Base-by-base conservation (phyloP, 2,888 invertebrate genomes). In the Onchidella celtica region DNA sequence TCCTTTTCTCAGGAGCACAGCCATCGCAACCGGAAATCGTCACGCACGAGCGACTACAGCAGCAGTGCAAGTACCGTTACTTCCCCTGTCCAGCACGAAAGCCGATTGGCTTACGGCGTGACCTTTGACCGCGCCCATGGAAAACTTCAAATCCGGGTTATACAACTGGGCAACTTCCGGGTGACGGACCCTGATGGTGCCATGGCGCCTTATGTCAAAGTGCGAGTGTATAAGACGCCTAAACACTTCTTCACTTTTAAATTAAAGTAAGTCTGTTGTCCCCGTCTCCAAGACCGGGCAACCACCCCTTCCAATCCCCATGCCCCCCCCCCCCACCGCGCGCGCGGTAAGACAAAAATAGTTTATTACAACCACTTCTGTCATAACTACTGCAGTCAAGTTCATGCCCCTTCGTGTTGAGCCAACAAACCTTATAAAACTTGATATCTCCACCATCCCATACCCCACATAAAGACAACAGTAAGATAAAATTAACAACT, bases 181-280 rank as follows among this genome's bases (percentile, higher is more conserved):
- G 66, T 87, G 2, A 79, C 85, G 3, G 87, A 88, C 3, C 85
- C 83, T 4, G 76, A 83, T 0, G 83, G 85, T 17, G 82, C 87
- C 17, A 86, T 87, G 61, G 87, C 89, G 6, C 89, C 89, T 0
- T 91, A 91, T 81, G 81, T 90, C n/a, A 88, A 88, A 82, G 86
- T 90, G 3, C 82, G 84, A 1, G 65, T 84, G 38, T 90, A 90
- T 76, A 81, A 87, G 57, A 84, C 87, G 2, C 89, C 89, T n/a
- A 88, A 87, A 83, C 88, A 88, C 65, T 87, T 90, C 72, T 90
- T 89, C 70, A 87, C 86, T 4, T 87, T 89, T 66, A 75, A 80
- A 76, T 4, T 63, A 0, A 73, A 74, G 81, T 81, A 69, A 81
- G 81, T 79, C 34, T 65, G 47, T 47, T n/a, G n/a, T n/a, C n/a